Percentiles rank a stretch among this genome's conserved stretches.
phyloP scores from a whole-genome alignment of 2,113 vertebrate genomes.

The Hymenochirus boettgeri region DNA sequence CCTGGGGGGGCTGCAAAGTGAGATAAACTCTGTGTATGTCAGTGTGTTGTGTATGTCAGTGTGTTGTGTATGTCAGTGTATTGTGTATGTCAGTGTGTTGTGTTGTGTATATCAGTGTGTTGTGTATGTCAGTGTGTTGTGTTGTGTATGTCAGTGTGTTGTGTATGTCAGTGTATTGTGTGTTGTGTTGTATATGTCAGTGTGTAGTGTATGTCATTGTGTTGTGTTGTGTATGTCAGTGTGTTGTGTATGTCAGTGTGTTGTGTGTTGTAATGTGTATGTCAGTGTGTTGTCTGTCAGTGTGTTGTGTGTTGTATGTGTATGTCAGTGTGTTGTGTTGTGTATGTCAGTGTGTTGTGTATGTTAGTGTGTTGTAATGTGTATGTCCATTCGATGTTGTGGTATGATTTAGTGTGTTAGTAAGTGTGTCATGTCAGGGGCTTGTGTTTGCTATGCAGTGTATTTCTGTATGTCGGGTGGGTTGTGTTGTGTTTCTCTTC shows the following conservation, averaged over 20 bases:
- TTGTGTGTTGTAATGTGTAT: not conserved
- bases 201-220: too few relatives aligned
- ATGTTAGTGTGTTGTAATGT: not conserved
- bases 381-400: not conserved
- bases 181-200: not conserved
- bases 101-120: not conserved
- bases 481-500: not conserved
- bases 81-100: not conserved
- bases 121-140: not conserved
- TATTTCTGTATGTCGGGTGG: not conserved
- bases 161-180: not conserved
- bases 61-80: not conserved
- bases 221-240: not conserved
- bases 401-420: not conserved
- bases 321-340: not conserved
- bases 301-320: not conserved
- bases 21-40: not conserved
- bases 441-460: not conserved
- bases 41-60: not conserved
- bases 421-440: not conserved
- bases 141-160: not conserved
- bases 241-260: not conserved
- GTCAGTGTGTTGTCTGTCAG: not conserved
- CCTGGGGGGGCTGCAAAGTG: not conserved
- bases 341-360: not conserved